Base-by-base conservation (phyloP, 30 jellyfish, hydroid and myxozoan genomes). In the Mastigias papua region DNA sequence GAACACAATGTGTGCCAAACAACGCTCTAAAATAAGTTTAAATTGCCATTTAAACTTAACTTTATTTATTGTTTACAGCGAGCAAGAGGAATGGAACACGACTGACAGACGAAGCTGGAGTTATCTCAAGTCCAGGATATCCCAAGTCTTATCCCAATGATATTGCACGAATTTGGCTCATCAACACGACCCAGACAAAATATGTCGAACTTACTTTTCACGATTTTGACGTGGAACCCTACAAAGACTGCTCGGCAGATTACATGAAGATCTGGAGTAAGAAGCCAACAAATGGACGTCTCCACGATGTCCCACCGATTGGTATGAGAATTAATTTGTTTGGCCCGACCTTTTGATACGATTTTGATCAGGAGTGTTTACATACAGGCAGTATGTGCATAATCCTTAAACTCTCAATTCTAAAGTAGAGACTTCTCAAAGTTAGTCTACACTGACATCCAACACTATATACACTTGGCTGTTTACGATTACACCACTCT, bases 221-320 rank as follows among this genome's bases (percentile, higher is more conserved):
- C 15, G 99, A 95, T 58, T 90, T 95, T 50, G 99, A 95, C 62
- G 89, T 95, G 37, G 99, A 95, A 58, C 97, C 98, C 21, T 95
- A 51, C 75, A 37, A 74, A 21, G 86, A 69, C 69, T 95, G 99
- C 66, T 73, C 89, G 3, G 95, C 96, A 3, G 99, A 95, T 69
- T 78, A 67, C 48, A 62, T 95, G 69, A 97, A 95, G 74, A 89
- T 95, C 48, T 61, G 92, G 48, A 95, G 86, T 72, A 85, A 85
- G 31, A 72, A 60, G 37, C 73, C 94, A 20, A 61, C n/a, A 28
- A 16, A 48, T 21, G 96, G 96, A 34, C 85, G 77, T 48, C 37
- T 65, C 51, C 80, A 49, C 66, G 87, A 95, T 69, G 81, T 95
- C 13, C 97, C 99, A 4, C 86, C 77, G 84, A 95, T 95, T 50